These are phyloP conservation scores for Laothoe populi DNA, from an alignment of 2,888 invertebrate species.

Conservation along the genomic window DNA sequence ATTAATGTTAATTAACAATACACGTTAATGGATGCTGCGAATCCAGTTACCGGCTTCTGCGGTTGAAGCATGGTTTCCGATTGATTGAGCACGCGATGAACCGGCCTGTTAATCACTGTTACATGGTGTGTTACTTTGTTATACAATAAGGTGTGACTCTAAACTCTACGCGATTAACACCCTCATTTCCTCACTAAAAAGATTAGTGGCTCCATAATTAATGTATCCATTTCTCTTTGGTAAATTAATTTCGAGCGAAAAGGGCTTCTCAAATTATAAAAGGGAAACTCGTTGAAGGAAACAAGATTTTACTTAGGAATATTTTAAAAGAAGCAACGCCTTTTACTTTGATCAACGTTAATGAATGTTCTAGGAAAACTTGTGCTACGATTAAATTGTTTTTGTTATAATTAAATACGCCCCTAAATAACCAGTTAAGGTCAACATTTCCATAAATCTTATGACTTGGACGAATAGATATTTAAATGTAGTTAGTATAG, in stretches of 20 bases:
- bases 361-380: conserved; percentile 11
- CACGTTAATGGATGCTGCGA: conserved; percentile 56
- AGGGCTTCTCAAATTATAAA: conserved; percentile 17
- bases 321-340: conserved; percentile 1
- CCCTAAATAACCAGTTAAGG: background rate
- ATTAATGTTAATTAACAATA: conserved; percentile 58
- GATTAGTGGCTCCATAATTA: conserved; percentile 16
- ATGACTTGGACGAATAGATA: background rate
- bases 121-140: conserved; percentile 57
- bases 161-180: conserved; percentile 31
- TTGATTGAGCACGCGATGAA: conserved; percentile 65
- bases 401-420: conserved; percentile 10
- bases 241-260: conserved; percentile 11
- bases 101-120: conserved; percentile 66
- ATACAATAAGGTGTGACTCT: conserved; percentile 46
- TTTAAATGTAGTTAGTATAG: conserved; percentile 4
- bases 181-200: conserved; percentile 23
- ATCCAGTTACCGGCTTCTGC: conserved; percentile 52
- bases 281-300: conserved; percentile 7
- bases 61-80: conserved; percentile 59
- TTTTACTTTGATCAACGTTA: conserved; percentile 5
- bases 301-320: conserved; percentile 12
- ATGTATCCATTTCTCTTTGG: conserved; percentile 19
- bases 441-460: background rate
- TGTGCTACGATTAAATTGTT: conserved; percentile 4